Evolutionary conservation across 2,888 invertebrate species (phyloP), one percentile per base, ranked within the genome.

Genomic region (Malthinus seriepunctatus): DNA sequence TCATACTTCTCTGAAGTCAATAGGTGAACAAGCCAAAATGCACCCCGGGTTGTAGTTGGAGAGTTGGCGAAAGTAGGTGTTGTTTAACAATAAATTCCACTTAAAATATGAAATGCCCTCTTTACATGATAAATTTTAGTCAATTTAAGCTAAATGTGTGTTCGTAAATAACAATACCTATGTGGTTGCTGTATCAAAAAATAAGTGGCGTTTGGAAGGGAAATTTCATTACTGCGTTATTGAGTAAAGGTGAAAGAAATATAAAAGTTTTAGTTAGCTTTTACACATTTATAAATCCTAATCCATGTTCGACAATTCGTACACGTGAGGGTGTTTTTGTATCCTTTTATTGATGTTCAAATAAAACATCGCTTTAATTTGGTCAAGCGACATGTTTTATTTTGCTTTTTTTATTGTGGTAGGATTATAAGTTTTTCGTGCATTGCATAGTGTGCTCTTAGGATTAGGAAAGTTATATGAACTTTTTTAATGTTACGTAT

Each of bases 381-480:
- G n/a, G 39, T 42, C 39, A 23, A 42, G 9, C 5, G 15, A 42
- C 39, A 42, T 42, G 39, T 23, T 42, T 42, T 42, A 42, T 42
- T 42, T 15, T 15, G 23, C 15, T 15, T 15, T 15, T 15, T 42
- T 9, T 14, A 39, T 15, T 39, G 39, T 14, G 15, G 15, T n/a
- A 23, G 14, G 14, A 39, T 39, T 39, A 9, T 15, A 39, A 39
- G 3, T 8, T 39, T 23, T 12, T 11, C 10, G 14, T 9, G 6
- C 14, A 39, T 38, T 12, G 12, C 1, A 11, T 38, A 2, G 8
- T 38, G 11, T 12, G 12, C 10, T 11, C 31, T 45, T 32, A n/a
- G 51, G 57, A 42, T 49, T 57, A 33, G 57, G 48, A 11, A 34
- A 37, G 45, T 32, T 51, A 45, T 31, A 31, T 35, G 51, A 42